Base-by-base conservation (phyloP, 2,888 invertebrate species). In the Xiphydria camelus region DNA sequence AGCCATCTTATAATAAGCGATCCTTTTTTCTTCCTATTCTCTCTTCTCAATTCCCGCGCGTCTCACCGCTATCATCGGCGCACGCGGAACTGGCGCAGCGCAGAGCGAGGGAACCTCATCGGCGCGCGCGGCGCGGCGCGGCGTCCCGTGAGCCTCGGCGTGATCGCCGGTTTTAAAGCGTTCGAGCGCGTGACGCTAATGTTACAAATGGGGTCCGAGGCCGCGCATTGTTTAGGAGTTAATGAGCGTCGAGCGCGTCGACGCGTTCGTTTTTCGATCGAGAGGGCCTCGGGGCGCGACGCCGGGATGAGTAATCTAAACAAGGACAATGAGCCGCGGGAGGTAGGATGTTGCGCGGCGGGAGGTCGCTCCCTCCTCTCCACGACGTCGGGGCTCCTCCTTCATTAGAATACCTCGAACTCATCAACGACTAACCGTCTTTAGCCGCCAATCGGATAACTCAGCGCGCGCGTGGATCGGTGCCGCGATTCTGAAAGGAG, bases 311-410 rank as follows among this genome's bases (percentile, higher is more conserved):
- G 49, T 40, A 61, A 64, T 62, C 57, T 54, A 57, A 63, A 66
- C 59, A 64, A 61, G 67, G 64, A 70, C 65, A 66, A 68, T 62
- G 69, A 66, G 52, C 67, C 54, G 51, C 63, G 47, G 64, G 61
- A 55, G 63, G 65, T 62, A 64, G 55, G 59, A 59, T 61, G 61
- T 57, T 55, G 56, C 58, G 38, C 61, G 44, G 59, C 50, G 55
- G 66, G 54, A 59, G 66, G 53, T 39, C 55, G 44, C 47, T 53
- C 46, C 56, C 51, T 48, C 33, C 53, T 51, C 57, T 52, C 56
- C 47, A n/a, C n/a, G n/a, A n/a, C n/a, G n/a, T n/a, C n/a, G n/a
- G n/a, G 38, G 40, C 41, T 44, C 40, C 19, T 43, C 45, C 39
- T 44, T 44, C 47, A 44, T 46, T 47, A 47, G 53, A 53, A 55